Base-by-base conservation (phyloP, 1,140 invertebrate genomes). In the Chrysopa pallens region DNA sequence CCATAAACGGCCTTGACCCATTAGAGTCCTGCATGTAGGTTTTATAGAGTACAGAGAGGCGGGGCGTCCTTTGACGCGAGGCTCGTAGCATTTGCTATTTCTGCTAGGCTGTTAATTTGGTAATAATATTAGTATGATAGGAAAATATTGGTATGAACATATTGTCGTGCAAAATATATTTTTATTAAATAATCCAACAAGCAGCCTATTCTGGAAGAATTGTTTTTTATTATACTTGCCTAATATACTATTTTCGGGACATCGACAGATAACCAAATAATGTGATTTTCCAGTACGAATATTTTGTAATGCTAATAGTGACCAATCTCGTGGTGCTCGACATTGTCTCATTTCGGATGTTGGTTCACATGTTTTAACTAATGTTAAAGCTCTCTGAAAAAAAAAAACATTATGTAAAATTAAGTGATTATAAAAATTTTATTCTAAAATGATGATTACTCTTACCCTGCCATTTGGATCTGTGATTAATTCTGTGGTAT, bases 281-380 rank as follows among this genome's bases (percentile, higher is more conserved):
- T 94, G 88, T 6, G 88, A 89, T 63, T 93, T 92, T 46, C 89
- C 89, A 6, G 87, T 93, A 52, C 88, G 62, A 40, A 87, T 80
- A 56, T 91, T 92, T 62, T 94, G 89, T 38, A 94, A 63, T 4
- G 89, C 89, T 40, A 94, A 61, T 37, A 93, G 63, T 6, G 87
- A 89, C 89, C 89, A 94, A 56, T 94, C 89, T 47, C 85, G 72
- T 0, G 86, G 84, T 29, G 79, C 71, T 50, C 84, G 70, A 57
- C 89, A 94, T 52, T 87, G 76, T 48, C 87, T 69, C 76, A 94
- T 87, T 58, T 89, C 84, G 3, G 76, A 74, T 6, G 85, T 84
- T 2, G 84, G 80, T 64, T 93, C 88, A 62, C 89, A 94, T 9
- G 88, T 90, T 64, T 94, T 94, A 47, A 91, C 84, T 46, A 92